These are phyloP conservation scores for Sitta carolinensis DNA, from an alignment of 2,797 vertebrate genomes.

Conservation along the genomic window DNA sequence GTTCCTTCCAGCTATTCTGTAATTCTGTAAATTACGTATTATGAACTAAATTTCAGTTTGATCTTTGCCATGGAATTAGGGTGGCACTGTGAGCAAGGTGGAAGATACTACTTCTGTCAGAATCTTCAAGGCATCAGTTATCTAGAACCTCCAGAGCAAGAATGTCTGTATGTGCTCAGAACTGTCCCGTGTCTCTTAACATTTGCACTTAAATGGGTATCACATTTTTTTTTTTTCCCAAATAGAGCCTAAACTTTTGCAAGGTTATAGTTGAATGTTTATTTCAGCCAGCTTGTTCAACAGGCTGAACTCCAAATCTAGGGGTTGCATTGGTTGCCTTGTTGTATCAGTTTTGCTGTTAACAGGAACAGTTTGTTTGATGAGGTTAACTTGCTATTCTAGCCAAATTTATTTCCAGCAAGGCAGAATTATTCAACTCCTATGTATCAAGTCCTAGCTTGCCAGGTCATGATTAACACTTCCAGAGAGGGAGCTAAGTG, in stretches of 20 bases:
- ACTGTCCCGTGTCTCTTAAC: neutral
- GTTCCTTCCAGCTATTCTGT: neutral
- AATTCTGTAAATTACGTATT: neutral
- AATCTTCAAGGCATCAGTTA: neutral
- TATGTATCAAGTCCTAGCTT: neutral
- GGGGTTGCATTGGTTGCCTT: rapidly evolving
- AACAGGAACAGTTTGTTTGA: neutral
- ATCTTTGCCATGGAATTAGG: neutral
- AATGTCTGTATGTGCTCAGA: neutral
- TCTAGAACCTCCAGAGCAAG: neutral
- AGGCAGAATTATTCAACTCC: neutral
- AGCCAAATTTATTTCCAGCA: neutral
- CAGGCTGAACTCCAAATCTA: neutral
- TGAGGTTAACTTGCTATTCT: neutral
- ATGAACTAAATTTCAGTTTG: neutral
- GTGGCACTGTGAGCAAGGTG: neutral
- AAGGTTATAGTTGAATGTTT: neutral
- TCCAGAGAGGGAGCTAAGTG: neutral
- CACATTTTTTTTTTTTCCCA: neutral
- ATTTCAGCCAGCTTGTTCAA: neutral
- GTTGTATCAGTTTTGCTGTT: neutral
- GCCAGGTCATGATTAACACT: neutral
- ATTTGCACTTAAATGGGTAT: neutral
- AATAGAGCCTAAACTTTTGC: neutral
- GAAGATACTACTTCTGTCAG: neutral